phyloP scores from a whole-genome alignment of 1,140 invertebrate species.

The Sarcophaga bullata region DNA sequence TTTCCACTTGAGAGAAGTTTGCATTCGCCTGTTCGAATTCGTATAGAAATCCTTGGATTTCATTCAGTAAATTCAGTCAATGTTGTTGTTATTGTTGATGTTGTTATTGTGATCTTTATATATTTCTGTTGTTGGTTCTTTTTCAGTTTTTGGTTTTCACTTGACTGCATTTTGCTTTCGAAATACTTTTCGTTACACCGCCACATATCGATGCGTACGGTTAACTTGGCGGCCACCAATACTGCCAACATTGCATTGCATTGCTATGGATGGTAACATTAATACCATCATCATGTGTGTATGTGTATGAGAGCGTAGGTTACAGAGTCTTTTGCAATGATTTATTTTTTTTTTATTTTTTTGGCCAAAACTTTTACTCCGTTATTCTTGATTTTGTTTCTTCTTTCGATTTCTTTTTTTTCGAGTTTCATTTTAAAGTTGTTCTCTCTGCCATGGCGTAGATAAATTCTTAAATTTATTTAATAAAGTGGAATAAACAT shows the following conservation, averaged over 20 bases:
- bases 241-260: neutral
- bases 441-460: neutral
- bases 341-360: no score
- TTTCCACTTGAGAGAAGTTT: neutral
- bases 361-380: no score
- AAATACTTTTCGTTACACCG: neutral
- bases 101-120: neutral
- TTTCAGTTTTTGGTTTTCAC: neutral
- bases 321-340: neutral
- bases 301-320: neutral
- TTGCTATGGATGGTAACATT: no score
- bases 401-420: no score
- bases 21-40: neutral
- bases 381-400: no score
- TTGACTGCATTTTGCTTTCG: neutral
- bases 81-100: neutral
- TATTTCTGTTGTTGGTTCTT: no score
- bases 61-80: neutral
- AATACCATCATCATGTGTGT: no score
- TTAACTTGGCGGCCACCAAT: neutral
- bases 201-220: conserved; percentile 4
- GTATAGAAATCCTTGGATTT: neutral
- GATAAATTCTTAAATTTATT: conserved; percentile 22
- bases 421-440: neutral
- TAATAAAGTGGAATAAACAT: conserved; percentile 10